Base-by-base conservation (phyloP, 2,888 invertebrate genomes). In the Chirona hameri region DNA sequence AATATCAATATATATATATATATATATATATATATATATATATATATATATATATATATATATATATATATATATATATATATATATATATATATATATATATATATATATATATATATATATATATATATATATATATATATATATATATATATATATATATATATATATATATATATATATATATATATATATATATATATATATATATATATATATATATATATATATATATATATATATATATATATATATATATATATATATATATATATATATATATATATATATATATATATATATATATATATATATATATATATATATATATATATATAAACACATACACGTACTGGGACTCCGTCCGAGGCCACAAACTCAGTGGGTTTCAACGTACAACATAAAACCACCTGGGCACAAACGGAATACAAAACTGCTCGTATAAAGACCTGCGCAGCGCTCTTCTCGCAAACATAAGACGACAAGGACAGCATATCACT, bases 341-440 rank as follows among this genome's bases (percentile, higher is more conserved):
- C 60, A 60, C 60, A 60, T 60, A 9, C 60, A 24, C 60, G 60
- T 60, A 69, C 69, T 39, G 39, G 12, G 39, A 31, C 18, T 9
- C 18, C 15, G 31, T 14, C 7, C 31, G 31, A 39, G 14, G 72
- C 15, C 31, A 72, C 72, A 69, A 52, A 52, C 60, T n/a, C 60
- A 60, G 60, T 10, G 3, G 60, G 60, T 21, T 39, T 24, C 60
- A 60, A n/a, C n/a, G 24, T n/a, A 60, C 60, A 60, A 60, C 60
- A n/a, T 39, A 72, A 39, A 72, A 31, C 14, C 72, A 39, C 72
- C 72, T 21, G 72, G n/a, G 29, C 10, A 69, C 69, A 31, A 72
- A 72, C 72, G 31, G 10, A 29, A 72, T 72, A 72, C 39, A 72
- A 72, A 72, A 72, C 72, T 39, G 31, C 21, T 72, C 72, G 72